These are phyloP conservation scores for Smittia aterrima DNA, from an alignment of 2,888 invertebrate genomes.

Conservation along the genomic window DNA sequence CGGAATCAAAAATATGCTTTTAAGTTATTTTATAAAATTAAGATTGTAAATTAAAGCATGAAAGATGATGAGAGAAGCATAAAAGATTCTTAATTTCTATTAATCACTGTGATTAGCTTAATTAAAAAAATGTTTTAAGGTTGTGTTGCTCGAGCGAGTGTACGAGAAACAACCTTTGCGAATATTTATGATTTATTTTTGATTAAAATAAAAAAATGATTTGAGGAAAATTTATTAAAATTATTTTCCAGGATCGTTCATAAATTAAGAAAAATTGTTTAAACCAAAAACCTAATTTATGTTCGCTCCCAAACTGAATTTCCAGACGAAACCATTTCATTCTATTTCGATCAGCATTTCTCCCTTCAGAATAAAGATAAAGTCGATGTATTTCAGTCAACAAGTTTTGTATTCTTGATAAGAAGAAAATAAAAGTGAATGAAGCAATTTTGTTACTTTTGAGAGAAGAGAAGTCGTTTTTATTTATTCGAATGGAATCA, in stretches of 20 bases:
- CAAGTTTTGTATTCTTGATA: neutral
- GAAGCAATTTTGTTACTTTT: constrained; percentile 14
- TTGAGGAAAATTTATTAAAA: neutral
- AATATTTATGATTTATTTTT: too few relatives aligned
- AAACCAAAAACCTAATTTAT: neutral
- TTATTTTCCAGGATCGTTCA: neutral
- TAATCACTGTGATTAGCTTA: constrained; percentile 38
- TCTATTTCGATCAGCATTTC: too few relatives aligned
- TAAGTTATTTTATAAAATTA: neutral
- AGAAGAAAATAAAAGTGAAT: constrained; percentile 4
- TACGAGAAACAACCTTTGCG: neutral
- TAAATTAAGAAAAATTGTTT: neutral
- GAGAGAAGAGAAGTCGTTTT: neutral
- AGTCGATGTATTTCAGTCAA: neutral
- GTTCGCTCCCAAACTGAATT: neutral
- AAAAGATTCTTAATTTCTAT: neutral
- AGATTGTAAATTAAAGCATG: neutral
- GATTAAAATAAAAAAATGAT: neutral
- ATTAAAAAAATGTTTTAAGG: neutral
- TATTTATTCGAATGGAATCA: neutral
- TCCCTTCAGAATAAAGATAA: too few relatives aligned
- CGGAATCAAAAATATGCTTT: neutral
- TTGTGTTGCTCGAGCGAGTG: neutral
- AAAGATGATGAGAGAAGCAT: neutral
- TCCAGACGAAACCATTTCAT: neutral